A percentile compares a stretch with the other conserved stretches of the same genome.
Conservation (phyloP, 1,140 invertebrate genomes). For the Drosophila funebris region DNA sequence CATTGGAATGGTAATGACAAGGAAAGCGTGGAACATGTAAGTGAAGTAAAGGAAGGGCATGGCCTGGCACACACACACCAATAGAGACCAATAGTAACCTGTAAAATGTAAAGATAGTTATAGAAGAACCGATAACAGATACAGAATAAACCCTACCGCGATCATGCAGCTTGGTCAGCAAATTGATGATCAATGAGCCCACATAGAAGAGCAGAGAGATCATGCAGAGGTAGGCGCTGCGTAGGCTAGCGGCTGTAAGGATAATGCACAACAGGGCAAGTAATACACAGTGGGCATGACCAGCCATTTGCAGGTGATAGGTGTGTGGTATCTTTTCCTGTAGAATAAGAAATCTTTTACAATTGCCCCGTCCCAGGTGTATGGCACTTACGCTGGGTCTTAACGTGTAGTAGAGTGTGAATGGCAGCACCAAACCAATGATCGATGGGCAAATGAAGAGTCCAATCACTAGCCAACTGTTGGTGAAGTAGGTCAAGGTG, state of each 20-base stretch:
- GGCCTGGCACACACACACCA: slow-evolving; percentile 83
- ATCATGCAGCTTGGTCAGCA: slow-evolving; percentile 61
- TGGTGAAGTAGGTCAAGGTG: slow-evolving; percentile 89
- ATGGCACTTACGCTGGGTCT: slow-evolving; percentile 85
- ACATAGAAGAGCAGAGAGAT: slow-evolving; percentile 72
- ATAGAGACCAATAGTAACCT: slow-evolving; percentile 86
- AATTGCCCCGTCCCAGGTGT: too few species aligned
- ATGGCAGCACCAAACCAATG: slow-evolving; percentile 67
- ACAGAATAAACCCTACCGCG: slow-evolving; percentile 60
- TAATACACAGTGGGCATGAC: slow-evolving; percentile 64
- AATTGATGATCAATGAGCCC: slow-evolving; percentile 59
- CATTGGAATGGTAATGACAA: slow-evolving; percentile 88
- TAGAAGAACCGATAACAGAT: neutral
- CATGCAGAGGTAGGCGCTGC: slow-evolving; percentile 68
- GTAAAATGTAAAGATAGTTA: neutral
- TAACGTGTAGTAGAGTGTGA: slow-evolving; percentile 44
- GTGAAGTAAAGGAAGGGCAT: slow-evolving; percentile 85
- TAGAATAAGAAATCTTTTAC: neutral
- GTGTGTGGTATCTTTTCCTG: slow-evolving; percentile 56
- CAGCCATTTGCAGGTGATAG: slow-evolving; percentile 66
- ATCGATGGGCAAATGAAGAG: slow-evolving; percentile 86
- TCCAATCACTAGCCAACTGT: slow-evolving; percentile 87
- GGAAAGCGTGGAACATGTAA: slow-evolving; percentile 87
- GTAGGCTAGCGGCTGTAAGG: slow-evolving; percentile 50
- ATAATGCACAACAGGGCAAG: slow-evolving; percentile 59